These are phyloP conservation scores for Ceyx erithaca DNA, from an alignment of 2,797 vertebrate species.

Conservation along the genomic window DNA sequence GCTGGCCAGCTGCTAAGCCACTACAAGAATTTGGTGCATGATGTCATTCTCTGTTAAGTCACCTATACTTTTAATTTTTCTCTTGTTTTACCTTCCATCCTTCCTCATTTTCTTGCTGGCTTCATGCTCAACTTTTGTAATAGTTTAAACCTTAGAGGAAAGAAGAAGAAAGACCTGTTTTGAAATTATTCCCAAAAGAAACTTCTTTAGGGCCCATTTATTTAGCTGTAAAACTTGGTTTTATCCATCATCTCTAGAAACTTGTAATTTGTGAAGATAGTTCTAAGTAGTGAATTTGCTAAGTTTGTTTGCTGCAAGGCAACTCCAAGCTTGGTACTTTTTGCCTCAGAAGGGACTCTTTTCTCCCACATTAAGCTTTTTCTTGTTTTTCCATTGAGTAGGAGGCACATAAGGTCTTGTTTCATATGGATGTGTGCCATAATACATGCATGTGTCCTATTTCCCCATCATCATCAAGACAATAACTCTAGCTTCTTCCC, in stretches of 20 bases:
- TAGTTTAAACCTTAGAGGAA: not conserved
- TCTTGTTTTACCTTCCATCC: not conserved
- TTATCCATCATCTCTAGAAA: not conserved
- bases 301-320: not conserved
- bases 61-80: not conserved
- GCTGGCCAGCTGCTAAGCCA: not conserved
- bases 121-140: not conserved
- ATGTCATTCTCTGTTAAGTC: not conserved
- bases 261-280: not conserved
- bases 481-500: constrained; percentile 46
- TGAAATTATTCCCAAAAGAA: not conserved
- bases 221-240: not conserved
- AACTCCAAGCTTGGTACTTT: not conserved
- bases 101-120: not conserved
- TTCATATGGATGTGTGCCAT: constrained; percentile 12
- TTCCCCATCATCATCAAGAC: constrained; percentile 36
- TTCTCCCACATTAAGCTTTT: not conserved
- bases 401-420: not conserved
- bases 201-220: not conserved
- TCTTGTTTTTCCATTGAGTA: not conserved
- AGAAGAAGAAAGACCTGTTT: not conserved
- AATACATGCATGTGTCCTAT: not conserved
- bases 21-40: not conserved
- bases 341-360: not conserved
- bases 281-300: not conserved